phyloP scores from a whole-genome alignment of 1,140 invertebrate species.

The Drosophila hydei region DNA sequence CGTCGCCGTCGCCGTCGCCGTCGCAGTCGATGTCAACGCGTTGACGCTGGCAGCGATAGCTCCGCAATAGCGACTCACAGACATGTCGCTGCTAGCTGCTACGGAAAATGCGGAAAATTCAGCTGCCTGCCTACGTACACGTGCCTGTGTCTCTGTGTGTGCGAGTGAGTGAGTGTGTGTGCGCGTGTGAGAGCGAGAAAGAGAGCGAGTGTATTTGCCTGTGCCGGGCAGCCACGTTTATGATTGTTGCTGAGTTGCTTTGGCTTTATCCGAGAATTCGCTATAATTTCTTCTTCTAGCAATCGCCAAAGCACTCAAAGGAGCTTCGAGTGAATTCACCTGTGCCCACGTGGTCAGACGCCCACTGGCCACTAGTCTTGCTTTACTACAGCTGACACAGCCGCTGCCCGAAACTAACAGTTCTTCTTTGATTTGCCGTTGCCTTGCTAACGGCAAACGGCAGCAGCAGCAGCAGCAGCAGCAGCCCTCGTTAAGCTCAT shows the following conservation, averaged over 20 bases:
- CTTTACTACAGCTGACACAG: neutral
- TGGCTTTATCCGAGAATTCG: slow-evolving; percentile 11
- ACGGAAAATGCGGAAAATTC: slow-evolving; percentile 50
- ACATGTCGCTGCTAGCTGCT: neutral
- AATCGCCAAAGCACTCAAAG: slow-evolving; percentile 18
- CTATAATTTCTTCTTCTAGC: neutral
- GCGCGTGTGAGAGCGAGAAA: slow-evolving; percentile 5
- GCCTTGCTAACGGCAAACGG: too few species aligned
- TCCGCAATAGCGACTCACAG: slow-evolving; percentile 7
- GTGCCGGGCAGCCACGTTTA: slow-evolving; percentile 2
- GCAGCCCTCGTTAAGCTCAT: too few species aligned
- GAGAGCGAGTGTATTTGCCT: slow-evolving; percentile 4
- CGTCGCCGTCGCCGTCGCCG: neutral
- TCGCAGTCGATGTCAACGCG: slow-evolving; percentile 1
- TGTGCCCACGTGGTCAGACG: neutral
- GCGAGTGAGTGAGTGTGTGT: slow-evolving; percentile 11
- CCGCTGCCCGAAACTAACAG: neutral
- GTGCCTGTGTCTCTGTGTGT: neutral
- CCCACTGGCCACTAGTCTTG: neutral
- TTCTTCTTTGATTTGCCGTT: too few species aligned
- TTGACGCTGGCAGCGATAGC: neutral
- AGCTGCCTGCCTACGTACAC: slow-evolving; percentile 24
- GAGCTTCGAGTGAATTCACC: slow-evolving; percentile 8
- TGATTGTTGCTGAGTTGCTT: slow-evolving; percentile 16
- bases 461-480: too few species aligned